phyloP scores from a whole-genome alignment of 2,113 vertebrate species.

The Charina bottae region DNA sequence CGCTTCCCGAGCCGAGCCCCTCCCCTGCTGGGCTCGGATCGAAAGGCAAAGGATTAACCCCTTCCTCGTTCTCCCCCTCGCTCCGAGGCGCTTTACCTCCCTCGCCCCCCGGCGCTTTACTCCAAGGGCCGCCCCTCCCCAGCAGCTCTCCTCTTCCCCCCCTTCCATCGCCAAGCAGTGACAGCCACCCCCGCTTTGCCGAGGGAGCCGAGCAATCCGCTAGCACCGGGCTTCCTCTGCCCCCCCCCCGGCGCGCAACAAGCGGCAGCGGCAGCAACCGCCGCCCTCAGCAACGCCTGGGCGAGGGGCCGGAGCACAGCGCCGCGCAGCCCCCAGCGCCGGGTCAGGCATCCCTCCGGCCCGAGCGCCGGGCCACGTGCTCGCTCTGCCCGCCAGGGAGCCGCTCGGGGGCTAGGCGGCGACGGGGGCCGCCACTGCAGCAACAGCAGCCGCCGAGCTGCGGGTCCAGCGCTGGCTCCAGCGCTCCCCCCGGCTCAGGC shows the following conservation, averaged over 20 bases:
- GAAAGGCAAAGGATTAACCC: fast-evolving
- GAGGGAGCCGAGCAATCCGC: background rate
- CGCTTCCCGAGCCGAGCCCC: background rate
- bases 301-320: background rate
- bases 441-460: background rate
- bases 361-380: background rate
- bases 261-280: background rate
- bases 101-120: background rate
- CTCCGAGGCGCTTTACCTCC: background rate
- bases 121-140: background rate
- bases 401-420: background rate
- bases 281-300: background rate
- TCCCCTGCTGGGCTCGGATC: background rate
- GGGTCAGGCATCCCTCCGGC: background rate
- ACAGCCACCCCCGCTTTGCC: background rate
- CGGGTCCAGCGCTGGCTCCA: background rate
- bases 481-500: background rate
- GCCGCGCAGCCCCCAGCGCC: background rate
- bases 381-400: background rate
- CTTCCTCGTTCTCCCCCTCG: fast-evolving
- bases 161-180: background rate
- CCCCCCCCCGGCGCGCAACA: background rate
- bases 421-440: background rate
- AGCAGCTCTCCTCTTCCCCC: no score
- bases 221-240: background rate